phyloP scores from a whole-genome alignment of 2,888 invertebrate genomes.

The Pheosia tremula region DNA sequence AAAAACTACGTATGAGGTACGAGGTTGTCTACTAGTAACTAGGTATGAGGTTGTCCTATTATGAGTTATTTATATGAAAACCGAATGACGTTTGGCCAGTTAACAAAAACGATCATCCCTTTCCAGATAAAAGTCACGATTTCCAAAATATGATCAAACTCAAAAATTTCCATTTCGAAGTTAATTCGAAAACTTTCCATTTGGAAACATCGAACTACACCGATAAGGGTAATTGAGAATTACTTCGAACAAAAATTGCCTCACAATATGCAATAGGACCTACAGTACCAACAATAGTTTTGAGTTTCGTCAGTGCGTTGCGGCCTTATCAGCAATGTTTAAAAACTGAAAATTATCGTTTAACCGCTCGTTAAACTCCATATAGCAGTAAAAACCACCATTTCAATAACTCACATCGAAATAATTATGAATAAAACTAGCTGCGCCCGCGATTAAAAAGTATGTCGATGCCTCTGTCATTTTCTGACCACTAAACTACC shows the following conservation, averaged over 20 bases:
- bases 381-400: background rate
- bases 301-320: slow-evolving; percentile 12
- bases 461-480: no score
- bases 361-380: background rate
- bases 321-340: slow-evolving; percentile 21
- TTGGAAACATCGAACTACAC: background rate
- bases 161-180: background rate
- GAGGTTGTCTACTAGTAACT: no score
- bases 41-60: no score
- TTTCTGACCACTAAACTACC: no score
- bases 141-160: background rate
- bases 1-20: no score
- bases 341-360: slow-evolving; percentile 18
- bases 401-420: background rate
- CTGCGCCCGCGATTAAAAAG: background rate
- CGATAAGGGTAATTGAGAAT: background rate
- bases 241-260: slow-evolving; percentile 2
- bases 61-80: no score
- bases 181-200: slow-evolving; percentile 1
- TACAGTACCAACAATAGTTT: background rate
- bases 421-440: background rate
- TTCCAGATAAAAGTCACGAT: no score
- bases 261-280: background rate
- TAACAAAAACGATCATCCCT: no score
- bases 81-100: no score